Percentiles rank a stretch among this genome's conserved stretches.
phyloP scores from a whole-genome alignment of 1,140 invertebrate species.

The Procambarus virginalis region DNA sequence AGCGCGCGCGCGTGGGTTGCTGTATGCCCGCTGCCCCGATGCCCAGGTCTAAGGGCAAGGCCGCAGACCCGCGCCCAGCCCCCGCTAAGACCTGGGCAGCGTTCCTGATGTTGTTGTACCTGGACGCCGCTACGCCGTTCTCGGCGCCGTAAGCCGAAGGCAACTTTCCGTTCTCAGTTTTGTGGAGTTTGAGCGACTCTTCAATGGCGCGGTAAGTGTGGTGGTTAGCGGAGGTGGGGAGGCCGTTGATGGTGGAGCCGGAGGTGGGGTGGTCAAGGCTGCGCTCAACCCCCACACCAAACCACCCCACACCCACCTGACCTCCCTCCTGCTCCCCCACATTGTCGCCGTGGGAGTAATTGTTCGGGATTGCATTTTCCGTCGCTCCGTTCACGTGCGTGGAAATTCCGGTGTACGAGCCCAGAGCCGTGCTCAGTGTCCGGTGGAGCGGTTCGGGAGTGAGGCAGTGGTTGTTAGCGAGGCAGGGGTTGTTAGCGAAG shows the following conservation, averaged over 20 bases:
- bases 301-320: background rate
- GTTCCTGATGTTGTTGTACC: constrained; percentile 39
- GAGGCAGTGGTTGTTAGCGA: background rate
- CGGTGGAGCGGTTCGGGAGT: background rate
- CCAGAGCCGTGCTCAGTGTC: background rate
- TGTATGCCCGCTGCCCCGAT: constrained; percentile 18
- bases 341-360: background rate
- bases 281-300: constrained; percentile 19
- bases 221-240: background rate
- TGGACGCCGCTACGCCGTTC: background rate
- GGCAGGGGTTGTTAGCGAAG: background rate
- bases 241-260: background rate
- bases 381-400: background rate
- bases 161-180: constrained; percentile 9
- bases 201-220: background rate
- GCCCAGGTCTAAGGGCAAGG: constrained; percentile 35
- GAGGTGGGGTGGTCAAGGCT: constrained; percentile 45
- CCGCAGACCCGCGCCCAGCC: constrained; percentile 8
- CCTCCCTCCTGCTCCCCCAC: background rate
- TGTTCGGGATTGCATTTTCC: background rate
- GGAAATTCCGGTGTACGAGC: background rate
- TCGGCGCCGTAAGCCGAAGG: background rate
- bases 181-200: background rate
- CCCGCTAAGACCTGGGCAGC: constrained; percentile 50
- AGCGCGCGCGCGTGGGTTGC: constrained; percentile 20